Evolutionary conservation across 2,888 invertebrate species (phyloP), one percentile per base, ranked within the genome.

Genomic region (Zygothrica quintamaculata): DNA sequence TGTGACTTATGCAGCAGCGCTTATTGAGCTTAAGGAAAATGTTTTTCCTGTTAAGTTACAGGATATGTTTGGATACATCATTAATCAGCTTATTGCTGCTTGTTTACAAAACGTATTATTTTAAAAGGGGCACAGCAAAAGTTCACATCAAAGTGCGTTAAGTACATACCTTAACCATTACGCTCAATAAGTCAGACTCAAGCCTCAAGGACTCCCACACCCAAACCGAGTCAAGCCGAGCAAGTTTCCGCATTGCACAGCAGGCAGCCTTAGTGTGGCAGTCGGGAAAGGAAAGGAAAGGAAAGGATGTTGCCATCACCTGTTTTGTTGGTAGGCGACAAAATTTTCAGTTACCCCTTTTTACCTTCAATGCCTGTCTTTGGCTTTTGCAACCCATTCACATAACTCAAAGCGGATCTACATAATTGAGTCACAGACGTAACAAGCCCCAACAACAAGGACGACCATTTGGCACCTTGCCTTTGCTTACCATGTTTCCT

Each of bases 321-420:
- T 22, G 18, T 5, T 5, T 22, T n/a, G n/a, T n/a, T 22, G 18
- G 18, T 22, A 22, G 18, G 18, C 5, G 18, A n/a, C 33, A 33
- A 9, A 33, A n/a, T 33, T 33, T 33, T n/a, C n/a, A 15, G 13
- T 15, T 7, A n/a, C n/a, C 37, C 37, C 3, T 11, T 15, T 37
- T 7, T 9, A 29, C 3, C 29, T 36, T 12, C 4, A n/a, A n/a
- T n/a, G 36, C 29, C 4, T 8, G 36, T 12, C 36, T 36, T 13
- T 9, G 29, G n/a, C n/a, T n/a, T 26, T 18, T 15, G 48, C 36
- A 46, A 55, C 47, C 66, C 76, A 72, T 70, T 65, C 70, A 46
- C 80, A 86, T 85, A 79, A 86, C 71, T 80, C 77, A 80, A 68
- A 76, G 84, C 70, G 80, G 86, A 80, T 86, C 80, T 86, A 79